Evolutionary conservation across 2,888 invertebrate species (phyloP), one percentile per base, ranked within the genome.

Genomic region (Perithous albicinctus): DNA sequence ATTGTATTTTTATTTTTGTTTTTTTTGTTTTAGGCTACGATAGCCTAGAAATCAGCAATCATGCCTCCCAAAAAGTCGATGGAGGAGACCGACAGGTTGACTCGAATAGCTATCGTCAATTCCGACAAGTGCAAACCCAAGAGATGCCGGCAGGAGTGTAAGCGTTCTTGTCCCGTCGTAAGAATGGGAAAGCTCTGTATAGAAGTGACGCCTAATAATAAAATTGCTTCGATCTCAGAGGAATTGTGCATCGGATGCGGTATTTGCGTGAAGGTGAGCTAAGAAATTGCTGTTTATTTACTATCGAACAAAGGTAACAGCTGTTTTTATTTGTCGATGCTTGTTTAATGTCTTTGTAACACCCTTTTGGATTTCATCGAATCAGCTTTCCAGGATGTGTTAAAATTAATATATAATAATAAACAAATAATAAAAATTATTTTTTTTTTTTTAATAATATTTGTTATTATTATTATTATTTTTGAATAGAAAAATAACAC

Each of bases 141-240:
- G 93, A 95, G 99, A 95, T 99, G 99, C 94, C 96, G 99, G 76
- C 99, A 99, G 93, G 99, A 99, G 91, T 99, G 99, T 94, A 99
- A 99, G 93, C 98, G 98, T 91, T 98, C 98, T 72, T 99, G 99
- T 93, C 99, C 99, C 0, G 99, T 99, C 77, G 99, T 99, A 82
- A 96, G 99, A 87, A 99, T 99, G 98, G 99, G 99, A 91, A 99
- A 99, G 93, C 95, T 99, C 48, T 99, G 99, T 93, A 99, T 99
- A 90, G 99, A 99, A 95, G 99, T 99, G 51, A 96, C 96, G 56
- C 97, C 99, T 10, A 97, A 97, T 89, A 98, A 97, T 90, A 99
- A 99, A 94, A 98, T 99, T 87, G 99, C 99, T 46, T 96, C 96
- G 54, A 98, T 99, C 92, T 99, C 99, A 61, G 99, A 99, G 93